Base-by-base conservation (phyloP, 2,113 vertebrate species). In the Mormyrus iriodes region DNA sequence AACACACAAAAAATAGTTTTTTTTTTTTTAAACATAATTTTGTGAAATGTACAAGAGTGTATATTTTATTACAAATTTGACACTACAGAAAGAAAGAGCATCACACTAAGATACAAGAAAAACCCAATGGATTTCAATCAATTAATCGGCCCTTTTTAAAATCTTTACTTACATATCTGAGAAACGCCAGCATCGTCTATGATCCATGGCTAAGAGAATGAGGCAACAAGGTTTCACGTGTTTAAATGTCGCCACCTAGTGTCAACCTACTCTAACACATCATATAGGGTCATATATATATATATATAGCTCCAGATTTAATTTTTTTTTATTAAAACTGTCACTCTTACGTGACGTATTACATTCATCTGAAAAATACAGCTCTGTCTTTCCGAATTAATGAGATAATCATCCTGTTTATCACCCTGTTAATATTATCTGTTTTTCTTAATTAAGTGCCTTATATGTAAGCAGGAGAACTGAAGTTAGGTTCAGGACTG, bases 231-330 rank as follows among this genome's bases (percentile, higher is more conserved):
- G 17, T 85, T 49, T 85, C 9, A 13, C n/a, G 27, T 8, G 19
- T n/a, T 85, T 85, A 48, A 51, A 85, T 85, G 83, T 48, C 48
- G 44, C 83, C 83, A 85, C 83, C 83, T 49, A 31, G 44, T 27
- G 83, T 85, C 21, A 49, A 51, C 83, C 44, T 31, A 31, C 39
- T 13, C 12, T 84, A 27, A 51, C n/a, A 76, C 69, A 76, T 35
- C 27, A 85, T 10, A n/a, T 31, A 13, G 3, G 44, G 24, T 27
- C 21, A 10, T 49, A 27, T n/a, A n/a, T 46, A 27, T 17, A 3
- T 48, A 21, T 24, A 46, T 0, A n/a, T 31, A n/a, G n/a, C 24
- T 10, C 10, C 55, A 61, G 24, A n/a, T 85, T 85, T 49, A 19
- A n/a, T n/a, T n/a, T 85, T 49, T 10, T 84, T 49, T 9, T 21